Conservation (phyloP, 2,113 vertebrate species). For the Zosterops hypoxanthus region DNA sequence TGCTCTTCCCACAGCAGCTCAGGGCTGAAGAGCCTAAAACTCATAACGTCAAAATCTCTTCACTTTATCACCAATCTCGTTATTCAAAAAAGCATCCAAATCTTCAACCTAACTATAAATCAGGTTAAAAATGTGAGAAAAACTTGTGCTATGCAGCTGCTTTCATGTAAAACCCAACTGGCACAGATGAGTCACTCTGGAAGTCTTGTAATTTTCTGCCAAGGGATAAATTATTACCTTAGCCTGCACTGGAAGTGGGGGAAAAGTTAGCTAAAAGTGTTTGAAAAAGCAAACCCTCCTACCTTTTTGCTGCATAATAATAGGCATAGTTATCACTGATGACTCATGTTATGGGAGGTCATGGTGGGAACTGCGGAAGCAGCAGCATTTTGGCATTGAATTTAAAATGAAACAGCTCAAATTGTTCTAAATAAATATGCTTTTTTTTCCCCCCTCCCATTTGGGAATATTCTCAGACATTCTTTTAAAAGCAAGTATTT, state of each 20-base stretch:
- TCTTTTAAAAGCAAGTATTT: neutral
- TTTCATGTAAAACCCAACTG: neutral
- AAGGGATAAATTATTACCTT: conserved; percentile 29
- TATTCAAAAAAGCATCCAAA: neutral
- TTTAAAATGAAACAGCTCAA: neutral
- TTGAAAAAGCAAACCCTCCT: conserved; percentile 14
- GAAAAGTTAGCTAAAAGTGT: neutral
- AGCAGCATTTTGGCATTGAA: neutral
- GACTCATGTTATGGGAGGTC: neutral
- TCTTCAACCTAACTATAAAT: neutral
- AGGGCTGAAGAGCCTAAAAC: neutral
- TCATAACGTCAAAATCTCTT: neutral
- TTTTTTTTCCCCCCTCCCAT: too few relatives aligned
- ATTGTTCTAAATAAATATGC: neutral
- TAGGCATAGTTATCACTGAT: neutral
- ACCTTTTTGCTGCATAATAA: neutral
- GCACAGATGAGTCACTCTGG: neutral
- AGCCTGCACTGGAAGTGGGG: neutral
- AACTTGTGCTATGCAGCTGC: neutral
- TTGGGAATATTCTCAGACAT: conserved; percentile 13
- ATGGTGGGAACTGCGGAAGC: neutral
- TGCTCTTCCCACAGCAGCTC: neutral
- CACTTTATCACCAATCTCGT: neutral
- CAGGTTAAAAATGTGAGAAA: neutral
- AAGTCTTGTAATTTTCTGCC: neutral